These are phyloP conservation scores for Pyrgilauda ruficollis DNA, from an alignment of 2,113 vertebrate species.

Conservation along the genomic window DNA sequence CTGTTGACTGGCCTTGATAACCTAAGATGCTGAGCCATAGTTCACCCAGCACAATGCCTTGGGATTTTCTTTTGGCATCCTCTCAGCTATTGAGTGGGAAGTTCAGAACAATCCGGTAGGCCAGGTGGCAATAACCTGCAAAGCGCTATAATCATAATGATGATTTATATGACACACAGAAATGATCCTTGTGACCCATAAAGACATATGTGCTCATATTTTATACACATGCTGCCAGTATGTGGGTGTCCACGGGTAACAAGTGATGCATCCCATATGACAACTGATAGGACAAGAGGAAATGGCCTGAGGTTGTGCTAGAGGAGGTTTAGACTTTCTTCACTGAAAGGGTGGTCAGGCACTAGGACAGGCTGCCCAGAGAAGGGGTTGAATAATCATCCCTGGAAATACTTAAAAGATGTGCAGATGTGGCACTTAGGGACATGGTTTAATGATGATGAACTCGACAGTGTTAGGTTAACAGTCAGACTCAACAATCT, in stretches of 20 bases:
- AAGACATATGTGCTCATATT: not conserved
- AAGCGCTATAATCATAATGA: not conserved
- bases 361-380: not conserved
- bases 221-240: not conserved
- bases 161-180: rapidly evolving
- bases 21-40: not conserved
- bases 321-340: not conserved
- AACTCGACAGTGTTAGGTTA: not conserved
- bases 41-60: not conserved
- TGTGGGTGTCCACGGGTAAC: not conserved
- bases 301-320: not conserved
- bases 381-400: not conserved
- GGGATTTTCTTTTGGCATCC: not conserved
- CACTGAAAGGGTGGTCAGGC: not conserved
- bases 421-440: not conserved
- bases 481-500: not conserved
- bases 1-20: not conserved
- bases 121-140: not conserved
- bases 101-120: not conserved
- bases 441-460: not conserved
- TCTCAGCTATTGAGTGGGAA: not conserved
- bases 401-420: not conserved
- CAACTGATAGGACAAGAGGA: not conserved
- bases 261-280: not conserved
- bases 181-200: not conserved